Base-by-base conservation (phyloP, 2,113 vertebrate genomes). In the Lasiurus borealis region DNA sequence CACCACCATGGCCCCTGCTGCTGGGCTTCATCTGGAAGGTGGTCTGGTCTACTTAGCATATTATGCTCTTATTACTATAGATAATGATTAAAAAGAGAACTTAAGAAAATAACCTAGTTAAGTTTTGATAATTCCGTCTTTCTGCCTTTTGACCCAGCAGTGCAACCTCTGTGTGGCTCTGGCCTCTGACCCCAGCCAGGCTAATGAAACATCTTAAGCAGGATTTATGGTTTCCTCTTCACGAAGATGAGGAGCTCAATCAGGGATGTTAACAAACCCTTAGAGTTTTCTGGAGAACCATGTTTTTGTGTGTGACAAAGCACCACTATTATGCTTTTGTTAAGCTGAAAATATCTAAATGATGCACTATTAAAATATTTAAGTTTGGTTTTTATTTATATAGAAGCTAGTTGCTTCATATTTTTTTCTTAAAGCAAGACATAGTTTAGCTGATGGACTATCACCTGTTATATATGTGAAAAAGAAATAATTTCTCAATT, bases 371-470 rank as follows among this genome's bases (percentile, higher is more conserved):
- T 14, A 31, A 93, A 77, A 91, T 75, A 82, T 46, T 83, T 88
- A 73, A 44, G 25, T 78, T 93, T 77, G 44, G 3, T 90, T 69
- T 88, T 21, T 40, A 66, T 82, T 94, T 40, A 25, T 75, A 15
- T 64, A 46, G 75, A 88, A 83, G 19, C 64, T 34, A 29, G 46
- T 16, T 80, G 21, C 18, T 62, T 62, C 23, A 5, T n/a, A n/a
- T 80, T 23, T 88, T 71, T 31, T 88, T 94, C 57, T 82, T 80
- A 91, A 95, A 85, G 34, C 16, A 62, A 93, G 71, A 59, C 25
- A 44, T 59, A 66, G 4, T 77, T 92, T 73, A 80, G 19, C 54
- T 96, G 75, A 52, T 83, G 85, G 78, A 72, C 14, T 81, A 18
- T 90, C 50, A 77, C 50, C 19, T 81, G 34, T 52, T 81, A 36